Evolutionary conservation across 2,888 invertebrate genomes (phyloP).

Genomic region (Cancer borealis): DNA sequence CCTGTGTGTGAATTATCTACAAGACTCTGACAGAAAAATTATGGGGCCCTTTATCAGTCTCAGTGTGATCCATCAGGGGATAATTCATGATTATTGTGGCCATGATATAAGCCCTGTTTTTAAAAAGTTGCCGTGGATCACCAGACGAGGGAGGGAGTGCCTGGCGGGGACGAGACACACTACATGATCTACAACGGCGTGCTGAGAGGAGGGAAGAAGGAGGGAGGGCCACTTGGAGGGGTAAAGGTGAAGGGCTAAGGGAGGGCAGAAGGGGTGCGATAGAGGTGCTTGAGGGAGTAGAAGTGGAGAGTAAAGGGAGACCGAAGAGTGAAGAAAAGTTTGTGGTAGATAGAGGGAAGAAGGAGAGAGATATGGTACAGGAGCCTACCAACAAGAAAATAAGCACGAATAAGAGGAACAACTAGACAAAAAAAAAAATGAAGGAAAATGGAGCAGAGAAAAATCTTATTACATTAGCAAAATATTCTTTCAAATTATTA

Average conservation of each 20-base stretch:
- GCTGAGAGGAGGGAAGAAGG: constrained; percentile 26
- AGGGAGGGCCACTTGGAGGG: constrained; percentile 29
- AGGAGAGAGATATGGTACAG: neutral
- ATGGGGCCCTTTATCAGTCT: constrained; percentile 61
- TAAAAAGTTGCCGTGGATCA: constrained; percentile 54
- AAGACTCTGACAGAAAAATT: constrained; percentile 54
- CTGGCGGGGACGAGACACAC: constrained; percentile 42
- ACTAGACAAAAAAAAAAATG: neutral
- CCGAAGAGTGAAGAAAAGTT: neutral
- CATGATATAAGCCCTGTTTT: constrained; percentile 52
- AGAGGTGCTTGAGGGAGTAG: neutral
- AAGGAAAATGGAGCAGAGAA: neutral
- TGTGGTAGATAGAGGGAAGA: neutral
- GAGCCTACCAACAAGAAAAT: neutral
- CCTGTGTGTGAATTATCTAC: constrained; percentile 61
- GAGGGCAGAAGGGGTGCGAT: neutral
- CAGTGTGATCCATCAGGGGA: constrained; percentile 53
- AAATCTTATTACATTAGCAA: neutral
- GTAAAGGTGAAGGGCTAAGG: constrained; percentile 41
- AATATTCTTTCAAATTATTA: neutral
- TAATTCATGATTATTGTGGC: constrained; percentile 64
- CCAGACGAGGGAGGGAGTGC: neutral
- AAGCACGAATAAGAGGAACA: neutral
- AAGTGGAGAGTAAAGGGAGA: neutral
- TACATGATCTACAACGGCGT: constrained; percentile 32